Conservation (phyloP, 2,888 invertebrate species). For the Notocelia uddmanniana region DNA sequence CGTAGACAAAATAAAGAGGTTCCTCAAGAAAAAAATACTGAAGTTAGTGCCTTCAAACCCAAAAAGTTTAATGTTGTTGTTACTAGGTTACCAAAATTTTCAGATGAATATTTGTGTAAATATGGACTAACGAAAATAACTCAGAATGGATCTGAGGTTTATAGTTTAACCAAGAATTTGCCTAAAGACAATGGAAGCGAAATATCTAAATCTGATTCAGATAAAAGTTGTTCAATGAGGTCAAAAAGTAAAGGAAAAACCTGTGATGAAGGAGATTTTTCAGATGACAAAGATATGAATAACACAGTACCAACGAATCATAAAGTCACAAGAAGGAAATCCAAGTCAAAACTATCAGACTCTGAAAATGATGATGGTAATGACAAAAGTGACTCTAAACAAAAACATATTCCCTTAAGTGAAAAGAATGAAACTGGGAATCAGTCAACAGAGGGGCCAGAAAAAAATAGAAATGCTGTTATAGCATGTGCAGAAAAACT, state of each 20-base stretch:
- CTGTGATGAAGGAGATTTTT: conserved; percentile 26
- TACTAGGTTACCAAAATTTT: conserved; percentile 62
- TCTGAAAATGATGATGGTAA: conserved; percentile 4
- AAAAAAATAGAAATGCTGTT: conserved; percentile 36
- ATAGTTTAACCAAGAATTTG: conserved; percentile 51
- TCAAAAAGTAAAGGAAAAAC: conserved; percentile 9
- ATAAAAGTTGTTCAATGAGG: conserved; percentile 1
- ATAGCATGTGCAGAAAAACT: conserved; percentile 4
- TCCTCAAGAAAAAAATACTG: conserved; percentile 57
- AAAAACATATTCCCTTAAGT: background rate
- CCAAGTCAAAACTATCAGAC: conserved; percentile 2
- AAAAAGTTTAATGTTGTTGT: conserved; percentile 66
- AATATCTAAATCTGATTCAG: conserved; percentile 8
- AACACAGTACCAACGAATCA: conserved; percentile 30
- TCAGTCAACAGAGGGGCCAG: conserved; percentile 23
- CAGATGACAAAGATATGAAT: conserved; percentile 46
- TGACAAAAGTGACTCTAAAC: background rate
- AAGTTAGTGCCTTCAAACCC: conserved; percentile 66
- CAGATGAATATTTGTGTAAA: conserved; percentile 57
- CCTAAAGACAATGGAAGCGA: conserved; percentile 33
- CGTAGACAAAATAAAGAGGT: conserved; percentile 45
- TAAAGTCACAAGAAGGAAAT: conserved; percentile 10
- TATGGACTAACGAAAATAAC: conserved; percentile 65
- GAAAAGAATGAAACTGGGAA: background rate
- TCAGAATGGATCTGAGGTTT: conserved; percentile 58